Percentiles rank a stretch among this genome's conserved stretches.
Conservation (phyloP, 2,113 vertebrate genomes). For the Uropsilus gracilis region DNA sequence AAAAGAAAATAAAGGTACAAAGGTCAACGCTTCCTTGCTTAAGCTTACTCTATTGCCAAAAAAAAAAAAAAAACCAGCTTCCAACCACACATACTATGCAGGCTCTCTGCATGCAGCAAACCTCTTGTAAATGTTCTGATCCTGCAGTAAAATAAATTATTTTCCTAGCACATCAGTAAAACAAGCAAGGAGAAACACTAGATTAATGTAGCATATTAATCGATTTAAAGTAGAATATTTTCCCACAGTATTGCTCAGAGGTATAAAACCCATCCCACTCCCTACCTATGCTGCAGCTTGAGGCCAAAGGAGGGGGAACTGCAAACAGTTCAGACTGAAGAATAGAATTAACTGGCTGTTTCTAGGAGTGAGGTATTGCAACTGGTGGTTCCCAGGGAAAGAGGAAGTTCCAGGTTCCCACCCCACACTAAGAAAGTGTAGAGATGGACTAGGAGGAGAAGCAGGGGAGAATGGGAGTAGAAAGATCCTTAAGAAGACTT, state of each 20-base stretch:
- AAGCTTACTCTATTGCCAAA: neutral
- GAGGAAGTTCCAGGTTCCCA: too few species aligned
- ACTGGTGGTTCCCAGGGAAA: too few species aligned
- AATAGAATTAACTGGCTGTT: neutral
- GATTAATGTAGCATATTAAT: neutral
- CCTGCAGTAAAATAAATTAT: neutral
- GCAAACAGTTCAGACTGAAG: neutral
- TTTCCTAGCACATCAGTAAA: neutral
- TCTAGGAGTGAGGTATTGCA: neutral
- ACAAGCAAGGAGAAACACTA: neutral
- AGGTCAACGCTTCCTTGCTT: neutral
- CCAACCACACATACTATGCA: rapidly evolving
- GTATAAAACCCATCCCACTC: neutral
- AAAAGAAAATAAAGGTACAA: neutral
- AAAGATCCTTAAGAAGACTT: too few species aligned
- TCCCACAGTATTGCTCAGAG: neutral
- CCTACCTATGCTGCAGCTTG: neutral
- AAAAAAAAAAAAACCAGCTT: neutral
- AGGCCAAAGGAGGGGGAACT: neutral
- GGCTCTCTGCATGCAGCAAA: neutral
- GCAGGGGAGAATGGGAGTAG: too few species aligned
- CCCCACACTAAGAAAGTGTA: too few species aligned
- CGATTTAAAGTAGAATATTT: neutral
- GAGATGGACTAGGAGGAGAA: too few species aligned
- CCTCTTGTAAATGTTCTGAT: neutral